Evolutionary conservation across 2,797 vertebrate species (phyloP).

Genomic region (Hoplostethus mediterraneus): DNA sequence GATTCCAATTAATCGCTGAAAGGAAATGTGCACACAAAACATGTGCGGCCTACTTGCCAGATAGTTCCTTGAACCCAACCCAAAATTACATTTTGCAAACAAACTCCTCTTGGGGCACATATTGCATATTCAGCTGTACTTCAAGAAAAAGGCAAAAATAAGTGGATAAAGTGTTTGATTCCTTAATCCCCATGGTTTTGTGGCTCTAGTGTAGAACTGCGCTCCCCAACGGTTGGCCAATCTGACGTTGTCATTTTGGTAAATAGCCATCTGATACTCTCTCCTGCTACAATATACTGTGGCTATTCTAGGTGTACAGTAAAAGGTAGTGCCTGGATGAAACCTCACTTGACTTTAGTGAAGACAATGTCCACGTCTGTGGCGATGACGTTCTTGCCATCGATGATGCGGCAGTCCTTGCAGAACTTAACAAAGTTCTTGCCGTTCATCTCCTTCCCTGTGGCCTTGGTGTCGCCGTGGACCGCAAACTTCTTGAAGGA

Average conservation of each 20-base stretch:
- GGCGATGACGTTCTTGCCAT: constrained; percentile 87
- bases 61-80: too few relatives aligned
- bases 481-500: constrained; percentile 87
- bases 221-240: neutral
- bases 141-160: too few relatives aligned
- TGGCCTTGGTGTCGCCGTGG: constrained; percentile 86
- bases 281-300: neutral
- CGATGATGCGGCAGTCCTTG: constrained; percentile 90
- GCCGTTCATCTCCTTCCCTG: constrained; percentile 85
- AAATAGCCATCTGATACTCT: neutral
- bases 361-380: constrained; percentile 91
- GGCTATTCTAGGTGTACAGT: neutral
- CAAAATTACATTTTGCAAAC: too few relatives aligned
- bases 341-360: constrained; percentile 91
- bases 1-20: too few relatives aligned
- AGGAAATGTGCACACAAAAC: too few relatives aligned
- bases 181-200: neutral
- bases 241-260: too few relatives aligned
- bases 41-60: too few relatives aligned
- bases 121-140: too few relatives aligned
- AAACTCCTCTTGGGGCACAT: too few relatives aligned
- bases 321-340: neutral
- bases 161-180: neutral
- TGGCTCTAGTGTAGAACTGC: neutral
- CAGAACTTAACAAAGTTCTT: constrained; percentile 93